Evolutionary conservation across 2,113 vertebrate genomes (phyloP).

Genomic region (Ammodytes marinus): DNA sequence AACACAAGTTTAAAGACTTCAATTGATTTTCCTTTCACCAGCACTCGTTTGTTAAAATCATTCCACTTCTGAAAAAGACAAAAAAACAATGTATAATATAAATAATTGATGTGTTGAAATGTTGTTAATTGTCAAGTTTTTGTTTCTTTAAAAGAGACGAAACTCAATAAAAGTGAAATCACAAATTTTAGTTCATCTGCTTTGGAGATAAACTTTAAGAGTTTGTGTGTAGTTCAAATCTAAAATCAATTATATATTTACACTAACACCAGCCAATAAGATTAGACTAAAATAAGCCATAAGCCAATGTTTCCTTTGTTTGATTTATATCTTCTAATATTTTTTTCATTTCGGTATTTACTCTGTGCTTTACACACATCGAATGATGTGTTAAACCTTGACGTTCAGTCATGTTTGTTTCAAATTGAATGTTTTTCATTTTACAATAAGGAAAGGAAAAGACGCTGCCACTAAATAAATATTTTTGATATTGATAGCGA

Average conservation of each 20-base stretch:
- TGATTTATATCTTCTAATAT: slow-evolving; percentile 11
- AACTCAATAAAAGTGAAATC: background rate
- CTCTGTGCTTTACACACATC: background rate
- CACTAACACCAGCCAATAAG: background rate
- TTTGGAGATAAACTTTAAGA: background rate
- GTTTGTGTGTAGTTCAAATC: slow-evolving; percentile 12
- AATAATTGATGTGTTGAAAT: slow-evolving; percentile 2
- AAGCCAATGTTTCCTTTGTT: background rate
- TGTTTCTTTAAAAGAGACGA: slow-evolving; percentile 18
- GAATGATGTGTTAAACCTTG: background rate
- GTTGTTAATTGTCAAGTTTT: slow-evolving; percentile 1
- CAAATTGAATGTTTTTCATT: background rate
- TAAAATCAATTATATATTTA: background rate
- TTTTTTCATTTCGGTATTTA: background rate
- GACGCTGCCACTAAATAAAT: background rate
- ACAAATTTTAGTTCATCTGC: background rate
- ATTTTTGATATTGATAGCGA: background rate
- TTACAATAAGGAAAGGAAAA: background rate
- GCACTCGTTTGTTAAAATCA: slow-evolving; percentile 8
- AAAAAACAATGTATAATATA: background rate
- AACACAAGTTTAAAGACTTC: background rate
- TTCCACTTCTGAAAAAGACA: background rate
- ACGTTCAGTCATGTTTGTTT: slow-evolving; percentile 9
- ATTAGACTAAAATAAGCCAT: background rate
- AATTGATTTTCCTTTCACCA: slow-evolving; percentile 9